Conservation (phyloP, 2,888 invertebrate genomes). For the Periphyllus acericola region DNA sequence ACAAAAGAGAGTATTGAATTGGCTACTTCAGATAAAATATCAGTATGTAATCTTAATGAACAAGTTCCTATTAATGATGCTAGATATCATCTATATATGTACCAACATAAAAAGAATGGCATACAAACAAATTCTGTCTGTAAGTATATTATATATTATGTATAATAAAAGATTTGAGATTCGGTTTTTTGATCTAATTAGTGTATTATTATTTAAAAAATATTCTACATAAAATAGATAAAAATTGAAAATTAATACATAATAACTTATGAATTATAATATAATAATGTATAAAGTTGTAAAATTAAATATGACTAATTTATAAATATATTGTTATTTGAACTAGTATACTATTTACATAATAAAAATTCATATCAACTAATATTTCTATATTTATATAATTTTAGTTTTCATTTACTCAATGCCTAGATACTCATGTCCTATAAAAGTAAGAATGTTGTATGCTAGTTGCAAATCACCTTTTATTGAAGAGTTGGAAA, state of each 20-base stretch:
- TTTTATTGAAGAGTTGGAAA: constrained; percentile 83
- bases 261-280: neutral
- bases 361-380: neutral
- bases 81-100: constrained; percentile 91
- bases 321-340: neutral
- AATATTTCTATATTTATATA: constrained; percentile 56
- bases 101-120: constrained; percentile 92
- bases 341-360: neutral
- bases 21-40: constrained; percentile 77
- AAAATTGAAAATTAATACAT: too few relatives aligned
- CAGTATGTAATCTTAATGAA: constrained; percentile 76
- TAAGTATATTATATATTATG: constrained; percentile 67
- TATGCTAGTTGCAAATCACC: constrained; percentile 98
- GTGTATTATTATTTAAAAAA: neutral
- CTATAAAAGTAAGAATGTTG: constrained; percentile 97
- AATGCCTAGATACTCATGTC: constrained; percentile 95
- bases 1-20: constrained; percentile 88
- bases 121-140: constrained; percentile 87
- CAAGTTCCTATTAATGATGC: constrained; percentile 87
- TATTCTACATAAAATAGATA: neutral
- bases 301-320: constrained; percentile 4
- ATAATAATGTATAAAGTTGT: neutral
- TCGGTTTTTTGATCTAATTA: neutral
- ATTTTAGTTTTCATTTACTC: constrained; percentile 95
- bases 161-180: neutral